phyloP scores from a whole-genome alignment of 2,888 invertebrate genomes.

The Stramonita haemastoma region DNA sequence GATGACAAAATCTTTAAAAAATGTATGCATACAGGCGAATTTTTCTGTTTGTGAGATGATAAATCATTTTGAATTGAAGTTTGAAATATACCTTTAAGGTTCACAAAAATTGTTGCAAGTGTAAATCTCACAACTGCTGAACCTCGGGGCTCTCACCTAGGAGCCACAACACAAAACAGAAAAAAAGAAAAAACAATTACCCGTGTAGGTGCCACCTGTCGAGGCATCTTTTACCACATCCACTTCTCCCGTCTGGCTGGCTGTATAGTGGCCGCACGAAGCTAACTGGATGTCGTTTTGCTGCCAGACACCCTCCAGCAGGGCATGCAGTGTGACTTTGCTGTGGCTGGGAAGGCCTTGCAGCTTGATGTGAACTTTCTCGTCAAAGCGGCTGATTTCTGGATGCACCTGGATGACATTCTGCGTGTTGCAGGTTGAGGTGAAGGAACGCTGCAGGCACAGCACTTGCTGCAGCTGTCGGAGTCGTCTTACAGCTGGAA shows the following conservation, averaged over 20 bases:
- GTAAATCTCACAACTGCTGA: too few relatives aligned
- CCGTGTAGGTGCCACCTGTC: constrained; percentile 45
- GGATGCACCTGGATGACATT: constrained; percentile 27
- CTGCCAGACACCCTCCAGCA: constrained; percentile 15
- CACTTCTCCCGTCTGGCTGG: constrained; percentile 38
- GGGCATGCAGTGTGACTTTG: constrained; percentile 43
- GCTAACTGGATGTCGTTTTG: constrained; percentile 29
- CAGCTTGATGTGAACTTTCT: constrained; percentile 40
- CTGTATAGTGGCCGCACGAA: constrained; percentile 44
- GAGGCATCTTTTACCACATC: constrained; percentile 36
- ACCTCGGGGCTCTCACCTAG: too few relatives aligned
- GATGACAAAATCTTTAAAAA: too few relatives aligned
- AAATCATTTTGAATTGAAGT: too few relatives aligned
- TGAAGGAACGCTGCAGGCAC: neutral
- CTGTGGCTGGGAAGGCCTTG: constrained; percentile 34
- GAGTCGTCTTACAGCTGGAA: neutral
- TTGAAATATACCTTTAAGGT: too few relatives aligned
- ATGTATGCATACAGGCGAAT: too few relatives aligned
- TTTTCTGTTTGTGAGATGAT: too few relatives aligned
- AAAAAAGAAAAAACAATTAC: constrained; percentile 22
- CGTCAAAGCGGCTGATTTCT: constrained; percentile 37
- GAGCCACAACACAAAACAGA: neutral
- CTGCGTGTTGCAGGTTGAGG: neutral
- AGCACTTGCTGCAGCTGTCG: constrained; percentile 9
- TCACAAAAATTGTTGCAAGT: too few relatives aligned